These are phyloP conservation scores for Poecile montanus DNA, from an alignment of 2,797 vertebrate species.

Conservation along the genomic window DNA sequence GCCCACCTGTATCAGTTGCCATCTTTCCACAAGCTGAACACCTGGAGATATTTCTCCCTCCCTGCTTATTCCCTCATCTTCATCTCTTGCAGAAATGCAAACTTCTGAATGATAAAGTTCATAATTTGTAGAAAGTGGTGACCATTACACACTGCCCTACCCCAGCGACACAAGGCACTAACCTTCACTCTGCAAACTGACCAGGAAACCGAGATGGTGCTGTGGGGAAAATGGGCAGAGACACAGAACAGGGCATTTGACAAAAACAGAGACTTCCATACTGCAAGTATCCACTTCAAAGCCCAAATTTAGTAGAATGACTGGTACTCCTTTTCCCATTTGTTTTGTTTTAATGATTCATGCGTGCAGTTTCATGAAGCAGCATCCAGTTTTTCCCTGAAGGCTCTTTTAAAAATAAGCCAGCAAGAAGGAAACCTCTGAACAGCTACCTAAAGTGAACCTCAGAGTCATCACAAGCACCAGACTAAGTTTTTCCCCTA, in stretches of 20 bases:
- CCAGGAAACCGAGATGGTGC: fast-evolving
- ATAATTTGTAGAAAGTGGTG: fast-evolving
- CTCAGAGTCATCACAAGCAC: not conserved
- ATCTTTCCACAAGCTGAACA: not conserved
- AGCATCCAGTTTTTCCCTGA: not conserved
- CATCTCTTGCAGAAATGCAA: not conserved
- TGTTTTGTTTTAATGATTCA: not conserved
- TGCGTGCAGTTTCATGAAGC: not conserved
- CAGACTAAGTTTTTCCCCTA: not conserved
- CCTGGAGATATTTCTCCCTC: fast-evolving
- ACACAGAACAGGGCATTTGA: not conserved
- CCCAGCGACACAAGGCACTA: fast-evolving
- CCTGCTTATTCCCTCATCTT: not conserved
- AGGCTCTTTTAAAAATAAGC: not conserved
- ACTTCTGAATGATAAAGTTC: fast-evolving
- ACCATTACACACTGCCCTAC: no score
- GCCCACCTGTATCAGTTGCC: fast-evolving
- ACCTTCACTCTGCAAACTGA: not conserved
- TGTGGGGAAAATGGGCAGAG: fast-evolving
- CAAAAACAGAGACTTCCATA: not conserved
- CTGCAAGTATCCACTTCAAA: not conserved
- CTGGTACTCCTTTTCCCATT: not conserved
- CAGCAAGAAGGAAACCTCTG: not conserved
- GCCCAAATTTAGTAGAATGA: not conserved
- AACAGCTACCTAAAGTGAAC: not conserved